Evolutionary conservation across 2,888 invertebrate species (phyloP).

Genomic region (Theodoxus fluviatilis): DNA sequence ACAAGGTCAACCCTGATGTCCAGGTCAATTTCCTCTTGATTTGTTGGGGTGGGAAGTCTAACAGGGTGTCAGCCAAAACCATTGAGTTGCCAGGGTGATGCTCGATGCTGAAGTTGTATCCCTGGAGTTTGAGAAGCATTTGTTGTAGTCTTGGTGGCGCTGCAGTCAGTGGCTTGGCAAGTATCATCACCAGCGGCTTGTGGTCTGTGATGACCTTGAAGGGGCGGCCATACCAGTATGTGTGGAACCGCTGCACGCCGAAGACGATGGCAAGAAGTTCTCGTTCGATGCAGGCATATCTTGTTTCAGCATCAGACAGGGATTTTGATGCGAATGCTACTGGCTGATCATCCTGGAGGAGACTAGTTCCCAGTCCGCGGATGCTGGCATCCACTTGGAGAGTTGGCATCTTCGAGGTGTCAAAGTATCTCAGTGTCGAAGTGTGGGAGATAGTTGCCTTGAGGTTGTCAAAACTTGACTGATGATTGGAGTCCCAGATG

Average conservation of each 20-base stretch:
- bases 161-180: conserved; percentile 25
- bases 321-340: conserved; percentile 30
- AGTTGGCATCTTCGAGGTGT: conserved; percentile 20
- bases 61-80: conserved; percentile 33
- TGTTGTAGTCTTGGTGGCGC: conserved; percentile 32
- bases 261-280: conserved; percentile 35
- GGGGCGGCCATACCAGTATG: conserved; percentile 27
- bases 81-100: conserved; percentile 34
- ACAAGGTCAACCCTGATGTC: conserved; percentile 22
- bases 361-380: conserved; percentile 32
- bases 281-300: conserved; percentile 33
- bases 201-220: conserved; percentile 29
- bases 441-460: conserved; percentile 7
- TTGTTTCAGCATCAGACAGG: conserved; percentile 26
- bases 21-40: conserved; percentile 13
- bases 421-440: conserved; percentile 26
- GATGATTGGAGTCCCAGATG: conserved; percentile 27
- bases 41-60: conserved; percentile 27
- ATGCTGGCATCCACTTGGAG: conserved; percentile 29
- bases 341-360: conserved; percentile 28
- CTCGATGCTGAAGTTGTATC: conserved; percentile 29
- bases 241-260: conserved; percentile 30
- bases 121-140: conserved; percentile 32
- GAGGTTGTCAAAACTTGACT: conserved; percentile 23
- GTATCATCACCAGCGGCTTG: conserved; percentile 32